A percentile compares a stretch with the other conserved stretches of the same genome.
Evolutionary conservation across 2,797 vertebrate genomes (phyloP).

Genomic region (Helostoma temminkii): DNA sequence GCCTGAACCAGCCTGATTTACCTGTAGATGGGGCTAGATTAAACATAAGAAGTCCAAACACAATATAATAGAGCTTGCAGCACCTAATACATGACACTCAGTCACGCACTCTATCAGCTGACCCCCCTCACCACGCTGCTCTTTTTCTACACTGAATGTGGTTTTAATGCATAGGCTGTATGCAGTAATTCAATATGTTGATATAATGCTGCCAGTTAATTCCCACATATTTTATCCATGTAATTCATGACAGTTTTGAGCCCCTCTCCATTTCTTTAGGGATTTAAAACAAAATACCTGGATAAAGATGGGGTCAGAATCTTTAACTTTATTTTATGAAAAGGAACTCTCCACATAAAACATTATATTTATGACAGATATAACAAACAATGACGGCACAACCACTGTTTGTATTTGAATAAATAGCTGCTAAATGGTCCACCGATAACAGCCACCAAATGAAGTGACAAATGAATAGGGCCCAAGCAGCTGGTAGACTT

Average conservation of each 20-base stretch:
- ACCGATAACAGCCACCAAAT: too few species aligned
- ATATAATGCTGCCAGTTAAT: slow-evolving; percentile 10
- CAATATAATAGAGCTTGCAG: slow-evolving; percentile 37
- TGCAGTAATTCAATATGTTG: slow-evolving; percentile 6
- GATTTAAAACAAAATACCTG: background rate
- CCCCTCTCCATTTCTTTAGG: background rate
- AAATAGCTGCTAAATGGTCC: too few species aligned
- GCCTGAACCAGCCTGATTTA: slow-evolving; percentile 31
- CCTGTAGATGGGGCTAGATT: slow-evolving; percentile 63
- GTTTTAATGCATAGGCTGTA: slow-evolving; percentile 10
- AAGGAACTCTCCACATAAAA: background rate
- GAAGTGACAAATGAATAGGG: too few species aligned
- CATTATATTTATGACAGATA: background rate
- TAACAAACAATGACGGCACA: background rate
- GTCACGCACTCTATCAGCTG: slow-evolving; percentile 71
- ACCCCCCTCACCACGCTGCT: too few species aligned
- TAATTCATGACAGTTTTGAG: background rate
- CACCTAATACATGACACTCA: slow-evolving; percentile 58
- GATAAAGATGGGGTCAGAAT: background rate
- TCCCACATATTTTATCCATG: background rate
- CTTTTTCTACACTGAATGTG: slow-evolving; percentile 1
- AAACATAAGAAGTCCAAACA: slow-evolving; percentile 46
- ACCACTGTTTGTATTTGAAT: too few species aligned
- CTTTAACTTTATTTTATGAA: background rate
- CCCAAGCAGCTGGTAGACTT: too few species aligned